Conservation (phyloP, 2,113 vertebrate genomes). For the Pyrgilauda ruficollis region DNA sequence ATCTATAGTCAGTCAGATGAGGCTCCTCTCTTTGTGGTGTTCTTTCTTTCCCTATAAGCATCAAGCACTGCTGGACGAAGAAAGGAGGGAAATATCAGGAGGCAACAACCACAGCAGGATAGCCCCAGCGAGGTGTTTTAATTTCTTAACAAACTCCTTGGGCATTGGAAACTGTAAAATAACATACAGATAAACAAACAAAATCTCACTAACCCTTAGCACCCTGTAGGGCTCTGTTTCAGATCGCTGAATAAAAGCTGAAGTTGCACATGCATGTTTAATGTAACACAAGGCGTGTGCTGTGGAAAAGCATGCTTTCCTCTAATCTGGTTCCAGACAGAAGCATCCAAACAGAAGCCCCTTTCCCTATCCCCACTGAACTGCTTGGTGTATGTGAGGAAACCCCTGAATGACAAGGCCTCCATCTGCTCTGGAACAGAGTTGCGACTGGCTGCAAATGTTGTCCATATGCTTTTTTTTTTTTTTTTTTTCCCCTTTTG, state of each 20-base stretch:
- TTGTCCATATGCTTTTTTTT: conserved; percentile 63
- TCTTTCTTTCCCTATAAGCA: background rate
- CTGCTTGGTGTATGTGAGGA: conserved; percentile 19
- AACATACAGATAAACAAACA: conserved; percentile 50
- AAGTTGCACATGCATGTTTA: conserved; percentile 55
- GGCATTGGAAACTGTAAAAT: conserved; percentile 25
- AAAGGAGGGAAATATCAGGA: background rate
- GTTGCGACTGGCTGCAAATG: conserved; percentile 58
- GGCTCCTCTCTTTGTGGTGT: background rate
- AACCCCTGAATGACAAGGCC: conserved; percentile 57
- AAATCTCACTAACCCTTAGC: conserved; percentile 30
- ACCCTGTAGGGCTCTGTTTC: conserved; percentile 26
- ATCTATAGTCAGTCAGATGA: background rate
- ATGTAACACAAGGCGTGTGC: conserved; percentile 34
- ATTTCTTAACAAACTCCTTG: conserved; percentile 32
- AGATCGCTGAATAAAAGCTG: conserved; percentile 32
- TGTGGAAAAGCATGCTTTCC: background rate
- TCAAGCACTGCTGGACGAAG: fast-evolving
- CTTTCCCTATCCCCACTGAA: conserved; percentile 42
- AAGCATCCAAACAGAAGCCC: conserved; percentile 59
- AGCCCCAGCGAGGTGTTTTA: background rate
- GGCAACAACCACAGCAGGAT: background rate
- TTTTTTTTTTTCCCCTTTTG: background rate
- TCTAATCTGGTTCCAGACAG: conserved; percentile 57
- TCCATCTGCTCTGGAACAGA: conserved; percentile 55